Evolutionary conservation across 2,797 vertebrate genomes (phyloP).

Genomic region (Leptodactylus fallax): DNA sequence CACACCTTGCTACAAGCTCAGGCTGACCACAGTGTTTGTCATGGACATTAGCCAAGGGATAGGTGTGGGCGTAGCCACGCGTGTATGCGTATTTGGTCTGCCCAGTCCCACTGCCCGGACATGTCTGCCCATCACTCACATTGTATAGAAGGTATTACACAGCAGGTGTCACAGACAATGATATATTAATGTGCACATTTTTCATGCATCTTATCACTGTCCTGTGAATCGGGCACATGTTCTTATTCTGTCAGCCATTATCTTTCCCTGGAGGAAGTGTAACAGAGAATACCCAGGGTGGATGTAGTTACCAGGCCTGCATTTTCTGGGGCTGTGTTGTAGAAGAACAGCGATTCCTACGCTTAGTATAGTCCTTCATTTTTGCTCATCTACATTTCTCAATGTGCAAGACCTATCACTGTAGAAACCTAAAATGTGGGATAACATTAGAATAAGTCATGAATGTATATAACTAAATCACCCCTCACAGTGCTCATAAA

Average conservation of each 20-base stretch:
- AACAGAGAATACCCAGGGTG: neutral
- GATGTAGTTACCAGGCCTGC: neutral
- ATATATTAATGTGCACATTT: neutral
- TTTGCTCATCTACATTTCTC: too few relatives aligned
- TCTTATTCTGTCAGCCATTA: neutral
- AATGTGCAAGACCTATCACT: too few relatives aligned
- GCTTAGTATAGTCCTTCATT: too few relatives aligned
- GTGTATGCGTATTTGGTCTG: constrained; percentile 27
- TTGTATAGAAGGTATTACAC: constrained; percentile 26
- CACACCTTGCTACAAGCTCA: constrained; percentile 49
- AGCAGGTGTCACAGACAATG: neutral
- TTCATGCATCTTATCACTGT: constrained; percentile 4
- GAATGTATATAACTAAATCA: too few relatives aligned
- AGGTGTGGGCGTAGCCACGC: constrained; percentile 53
- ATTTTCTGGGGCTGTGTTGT: neutral
- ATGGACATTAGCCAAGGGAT: constrained; percentile 54
- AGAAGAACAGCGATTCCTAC: neutral
- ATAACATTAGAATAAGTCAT: too few relatives aligned
- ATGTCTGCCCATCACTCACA: constrained; percentile 58
- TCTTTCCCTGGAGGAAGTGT: constrained; percentile 4
- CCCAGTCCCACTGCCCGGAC: constrained; percentile 48
- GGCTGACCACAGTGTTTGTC: constrained; percentile 41
- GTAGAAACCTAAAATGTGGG: too few relatives aligned
- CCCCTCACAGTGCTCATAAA: too few relatives aligned
- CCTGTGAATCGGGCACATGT: neutral